These are phyloP conservation scores for Picus viridis DNA, from an alignment of 2,797 vertebrate genomes.

Conservation along the genomic window DNA sequence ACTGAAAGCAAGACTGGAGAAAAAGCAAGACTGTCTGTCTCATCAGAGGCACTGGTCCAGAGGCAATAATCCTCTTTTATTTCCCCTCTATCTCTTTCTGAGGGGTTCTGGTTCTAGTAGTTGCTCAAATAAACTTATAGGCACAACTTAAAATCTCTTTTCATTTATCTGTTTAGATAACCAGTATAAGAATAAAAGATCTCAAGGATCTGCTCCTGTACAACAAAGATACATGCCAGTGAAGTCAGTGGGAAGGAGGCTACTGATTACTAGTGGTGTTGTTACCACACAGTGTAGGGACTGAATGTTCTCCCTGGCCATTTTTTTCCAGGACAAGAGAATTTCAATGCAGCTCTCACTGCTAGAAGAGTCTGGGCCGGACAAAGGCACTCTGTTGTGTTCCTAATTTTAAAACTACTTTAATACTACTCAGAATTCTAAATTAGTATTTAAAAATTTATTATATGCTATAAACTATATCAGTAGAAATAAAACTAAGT, in stretches of 20 bases:
- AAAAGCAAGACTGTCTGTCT: not conserved
- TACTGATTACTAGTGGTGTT: not conserved
- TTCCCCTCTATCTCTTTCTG: not conserved
- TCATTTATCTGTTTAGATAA: not conserved
- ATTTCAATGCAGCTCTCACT: not conserved
- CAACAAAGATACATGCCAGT: not conserved
- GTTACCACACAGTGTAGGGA: not conserved
- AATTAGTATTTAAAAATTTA: slow-evolving; percentile 10
- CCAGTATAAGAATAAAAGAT: not conserved
- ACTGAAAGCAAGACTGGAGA: not conserved
- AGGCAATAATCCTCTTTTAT: not conserved
- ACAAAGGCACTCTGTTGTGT: not conserved
- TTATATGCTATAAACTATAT: not conserved
- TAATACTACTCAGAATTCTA: not conserved
- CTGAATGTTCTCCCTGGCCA: not conserved
- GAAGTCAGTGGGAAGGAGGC: not conserved
- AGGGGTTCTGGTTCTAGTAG: not conserved
- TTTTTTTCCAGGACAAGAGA: not conserved
- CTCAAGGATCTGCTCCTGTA: not conserved
- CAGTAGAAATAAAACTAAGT: slow-evolving; percentile 3
- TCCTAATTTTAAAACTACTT: not conserved
- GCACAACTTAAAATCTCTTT: not conserved
- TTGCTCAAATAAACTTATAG: not conserved
- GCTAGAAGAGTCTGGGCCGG: not conserved
- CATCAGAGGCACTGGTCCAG: not conserved